phyloP scores from a whole-genome alignment of 2,888 invertebrate genomes.

The Nudaria mundana region DNA sequence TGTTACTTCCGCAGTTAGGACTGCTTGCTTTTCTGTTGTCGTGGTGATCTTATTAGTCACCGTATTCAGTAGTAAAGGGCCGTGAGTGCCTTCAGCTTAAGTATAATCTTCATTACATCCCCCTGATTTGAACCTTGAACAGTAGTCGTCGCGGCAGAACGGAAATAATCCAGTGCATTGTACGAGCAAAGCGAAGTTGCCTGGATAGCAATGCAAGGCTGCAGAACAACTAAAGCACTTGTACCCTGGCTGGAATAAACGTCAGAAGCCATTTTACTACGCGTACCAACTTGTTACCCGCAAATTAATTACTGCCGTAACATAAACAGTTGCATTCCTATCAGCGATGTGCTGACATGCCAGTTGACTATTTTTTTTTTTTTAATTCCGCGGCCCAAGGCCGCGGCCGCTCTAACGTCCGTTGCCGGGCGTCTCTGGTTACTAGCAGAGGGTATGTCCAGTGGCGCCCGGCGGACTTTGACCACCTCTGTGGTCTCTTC shows the following conservation, averaged over 20 bases:
- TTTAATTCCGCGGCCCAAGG: too few species aligned
- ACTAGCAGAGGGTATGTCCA: too few species aligned
- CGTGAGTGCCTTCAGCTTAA: conserved; percentile 9
- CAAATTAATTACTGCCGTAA: too few species aligned
- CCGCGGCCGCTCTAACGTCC: too few species aligned
- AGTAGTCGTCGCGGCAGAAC: conserved; percentile 44
- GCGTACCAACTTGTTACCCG: too few species aligned
- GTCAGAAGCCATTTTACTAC: too few species aligned
- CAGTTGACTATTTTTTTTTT: too few species aligned
- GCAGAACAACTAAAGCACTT: conserved; percentile 40
- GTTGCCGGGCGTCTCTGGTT: too few species aligned
- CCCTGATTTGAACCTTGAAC: conserved; percentile 34
- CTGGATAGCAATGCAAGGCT: conserved; percentile 44
- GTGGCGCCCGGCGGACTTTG: too few species aligned
- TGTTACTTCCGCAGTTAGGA: conserved; percentile 4
- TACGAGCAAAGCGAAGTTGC: conserved; percentile 40
- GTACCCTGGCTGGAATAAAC: conserved; percentile 41
- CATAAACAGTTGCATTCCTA: too few species aligned
- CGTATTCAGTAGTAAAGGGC: conserved; percentile 3
- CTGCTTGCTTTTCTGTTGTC: background rate
- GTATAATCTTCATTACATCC: conserved; percentile 30
- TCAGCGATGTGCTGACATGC: too few species aligned
- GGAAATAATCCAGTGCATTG: conserved; percentile 42
- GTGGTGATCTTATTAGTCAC: conserved; percentile 12
- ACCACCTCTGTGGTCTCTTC: too few species aligned